Base-by-base conservation (phyloP, 2,113 vertebrate species). In the Pangasianodon gigas region DNA sequence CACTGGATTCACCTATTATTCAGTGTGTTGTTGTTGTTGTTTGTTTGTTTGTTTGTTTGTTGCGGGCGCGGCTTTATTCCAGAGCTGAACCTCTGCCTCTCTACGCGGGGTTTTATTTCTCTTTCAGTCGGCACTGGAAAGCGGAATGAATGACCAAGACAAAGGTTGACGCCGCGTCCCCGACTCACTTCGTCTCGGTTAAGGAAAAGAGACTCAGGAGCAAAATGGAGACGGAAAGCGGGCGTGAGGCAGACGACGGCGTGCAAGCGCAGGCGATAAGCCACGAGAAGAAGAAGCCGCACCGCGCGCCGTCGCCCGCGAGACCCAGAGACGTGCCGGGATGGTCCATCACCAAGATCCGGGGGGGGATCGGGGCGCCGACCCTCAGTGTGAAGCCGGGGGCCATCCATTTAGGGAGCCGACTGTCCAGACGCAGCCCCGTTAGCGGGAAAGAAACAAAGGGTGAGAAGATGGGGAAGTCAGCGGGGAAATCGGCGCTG, bases 291-390 rank as follows among this genome's bases (percentile, higher is more conserved):
- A 98, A 98, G 89, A 97, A 97, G 92, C 93, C 96, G n/a, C 96
- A 97, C 93, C 96, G 98, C 85, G 97, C 97, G 46, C 97, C 97
- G 16, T 98, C 98, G 4, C 98, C 98, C 26, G 98, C 97, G 16
- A 95, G 98, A 94, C 98, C 97, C 52, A 97, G 96, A 94, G 97
- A 98, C 77, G 97, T 97, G 16, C 95, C 97, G 65, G 97, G 97
- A 6, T 98, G 98, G 97, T 97, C 97, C 8, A 95, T 97, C 85
- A 96, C 97, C 48, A 97, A 97, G 94, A 96, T 96, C 94, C 96
- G 97, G 29, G 96, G 97, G 56, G 96, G 96, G 54, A 95, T 96
- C 48, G 96, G 95, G 84, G 90, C 96, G 71, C 93, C 95, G 86
- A 95, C 95, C 87, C 89, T 97, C 89, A 96, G 94, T 87, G 96